Evolutionary conservation across 2,888 invertebrate species (phyloP).

Genomic region (Drosophila testacea): DNA sequence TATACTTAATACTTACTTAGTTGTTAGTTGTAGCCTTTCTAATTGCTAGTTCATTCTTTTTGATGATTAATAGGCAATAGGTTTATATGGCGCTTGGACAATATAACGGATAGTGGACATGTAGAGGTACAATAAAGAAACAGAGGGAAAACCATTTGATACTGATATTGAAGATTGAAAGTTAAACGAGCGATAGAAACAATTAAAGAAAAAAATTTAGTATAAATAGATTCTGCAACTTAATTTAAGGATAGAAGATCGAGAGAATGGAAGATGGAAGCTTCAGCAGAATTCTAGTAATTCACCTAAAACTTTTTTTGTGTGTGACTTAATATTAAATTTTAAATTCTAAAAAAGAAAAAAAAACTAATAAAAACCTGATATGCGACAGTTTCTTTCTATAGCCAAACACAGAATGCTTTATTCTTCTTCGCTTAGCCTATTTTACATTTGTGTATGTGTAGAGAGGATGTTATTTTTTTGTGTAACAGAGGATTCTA

Average conservation of each 20-base stretch:
- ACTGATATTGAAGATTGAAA: background rate
- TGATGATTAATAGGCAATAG: slow-evolving; percentile 18
- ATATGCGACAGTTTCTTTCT: no score
- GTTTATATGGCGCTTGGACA: slow-evolving; percentile 14
- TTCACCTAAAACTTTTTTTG: no score
- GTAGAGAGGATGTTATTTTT: no score
- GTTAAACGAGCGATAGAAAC: background rate
- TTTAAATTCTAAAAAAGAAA: no score
- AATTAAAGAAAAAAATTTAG: background rate
- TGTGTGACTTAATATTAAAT: no score
- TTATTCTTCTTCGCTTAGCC: no score
- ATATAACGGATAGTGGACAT: background rate
- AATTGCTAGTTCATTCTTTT: slow-evolving; percentile 9
- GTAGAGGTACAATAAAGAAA: background rate
- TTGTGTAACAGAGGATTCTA: no score
- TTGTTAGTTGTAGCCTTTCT: slow-evolving; percentile 4
- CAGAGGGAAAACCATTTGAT: background rate
- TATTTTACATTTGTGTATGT: no score
- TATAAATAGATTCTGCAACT: background rate
- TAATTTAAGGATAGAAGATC: background rate
- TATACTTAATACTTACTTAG: slow-evolving; percentile 18
- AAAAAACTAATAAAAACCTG: no score
- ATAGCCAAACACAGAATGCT: no score
- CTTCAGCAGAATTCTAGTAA: no score
- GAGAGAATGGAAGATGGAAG: no score